Evolutionary conservation across 2,888 invertebrate genomes (phyloP).

Genomic region (Agrilus cyanescens): DNA sequence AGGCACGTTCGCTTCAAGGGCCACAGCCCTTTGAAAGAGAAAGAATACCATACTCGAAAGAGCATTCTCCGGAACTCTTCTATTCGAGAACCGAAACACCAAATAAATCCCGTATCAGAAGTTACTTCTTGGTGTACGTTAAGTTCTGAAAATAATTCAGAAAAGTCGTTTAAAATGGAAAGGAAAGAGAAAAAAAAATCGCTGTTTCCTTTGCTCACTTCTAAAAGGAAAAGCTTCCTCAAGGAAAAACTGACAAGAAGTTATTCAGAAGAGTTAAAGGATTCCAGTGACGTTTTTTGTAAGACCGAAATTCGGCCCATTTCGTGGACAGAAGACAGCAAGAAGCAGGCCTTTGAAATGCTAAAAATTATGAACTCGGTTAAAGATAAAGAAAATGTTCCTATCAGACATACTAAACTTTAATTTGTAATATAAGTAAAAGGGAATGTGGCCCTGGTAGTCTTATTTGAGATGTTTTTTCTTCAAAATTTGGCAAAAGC

Average conservation of each 20-base stretch:
- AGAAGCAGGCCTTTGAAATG: slow-evolving; percentile 31
- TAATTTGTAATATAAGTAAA: too few relatives aligned
- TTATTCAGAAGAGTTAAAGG: slow-evolving; percentile 5
- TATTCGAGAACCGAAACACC: background rate
- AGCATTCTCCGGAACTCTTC: background rate
- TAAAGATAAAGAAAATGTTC: slow-evolving; percentile 18
- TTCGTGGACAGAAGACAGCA: slow-evolving; percentile 31
- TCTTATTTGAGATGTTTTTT: too few relatives aligned
- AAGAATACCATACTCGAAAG: slow-evolving; percentile 10
- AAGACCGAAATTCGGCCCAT: slow-evolving; percentile 16
- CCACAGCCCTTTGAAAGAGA: slow-evolving; percentile 30
- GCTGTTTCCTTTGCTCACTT: slow-evolving; percentile 2
- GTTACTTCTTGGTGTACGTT: too few relatives aligned
- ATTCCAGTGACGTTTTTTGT: slow-evolving; percentile 1
- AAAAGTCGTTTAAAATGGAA: too few relatives aligned
- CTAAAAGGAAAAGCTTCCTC: slow-evolving; percentile 5
- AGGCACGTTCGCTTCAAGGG: slow-evolving; percentile 30
- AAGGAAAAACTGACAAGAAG: slow-evolving; percentile 8
- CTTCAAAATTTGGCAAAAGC: too few relatives aligned
- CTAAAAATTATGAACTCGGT: slow-evolving; percentile 27
- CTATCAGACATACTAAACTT: too few relatives aligned
- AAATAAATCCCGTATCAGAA: too few relatives aligned
- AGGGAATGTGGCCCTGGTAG: too few relatives aligned
- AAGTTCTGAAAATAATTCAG: too few relatives aligned
- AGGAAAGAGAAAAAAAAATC: slow-evolving; percentile 5